Conservation (phyloP, 2,797 vertebrate species). For the Sylvia borin region DNA sequence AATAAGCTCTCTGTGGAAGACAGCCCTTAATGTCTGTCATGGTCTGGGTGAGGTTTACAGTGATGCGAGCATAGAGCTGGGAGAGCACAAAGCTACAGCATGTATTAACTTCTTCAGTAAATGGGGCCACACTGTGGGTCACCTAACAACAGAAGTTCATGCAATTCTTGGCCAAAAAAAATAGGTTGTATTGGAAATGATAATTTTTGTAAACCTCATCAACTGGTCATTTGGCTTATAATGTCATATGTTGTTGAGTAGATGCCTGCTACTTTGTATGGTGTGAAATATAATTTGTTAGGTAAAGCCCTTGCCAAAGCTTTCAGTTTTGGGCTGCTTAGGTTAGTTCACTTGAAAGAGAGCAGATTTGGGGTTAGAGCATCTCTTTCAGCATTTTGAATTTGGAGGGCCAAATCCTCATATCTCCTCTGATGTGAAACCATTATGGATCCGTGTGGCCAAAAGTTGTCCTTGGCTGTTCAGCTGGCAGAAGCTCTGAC, state of each 20-base stretch:
- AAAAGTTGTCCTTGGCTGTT: neutral
- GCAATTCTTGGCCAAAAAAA: neutral
- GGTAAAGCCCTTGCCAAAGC: neutral
- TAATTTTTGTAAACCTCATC: neutral
- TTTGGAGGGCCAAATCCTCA: neutral
- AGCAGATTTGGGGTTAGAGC: neutral
- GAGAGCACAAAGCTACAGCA: neutral
- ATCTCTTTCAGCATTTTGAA: neutral
- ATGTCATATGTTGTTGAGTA: neutral
- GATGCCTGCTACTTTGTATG: neutral
- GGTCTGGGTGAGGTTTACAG: neutral
- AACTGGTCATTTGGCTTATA: neutral
- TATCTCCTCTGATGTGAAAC: neutral
- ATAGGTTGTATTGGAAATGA: neutral
- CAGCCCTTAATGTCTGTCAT: neutral
- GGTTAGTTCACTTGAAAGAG: neutral
- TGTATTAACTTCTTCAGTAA: neutral
- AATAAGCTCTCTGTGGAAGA: neutral
- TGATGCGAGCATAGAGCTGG: neutral
- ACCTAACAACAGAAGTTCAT: neutral
- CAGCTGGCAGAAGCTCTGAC: neutral
- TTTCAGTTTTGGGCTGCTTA: neutral
- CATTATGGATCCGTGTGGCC: fast-evolving
- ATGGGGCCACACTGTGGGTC: neutral
- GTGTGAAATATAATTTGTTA: neutral